Conservation (phyloP, 2,113 vertebrate species). For the Cinclus mexicanus region DNA sequence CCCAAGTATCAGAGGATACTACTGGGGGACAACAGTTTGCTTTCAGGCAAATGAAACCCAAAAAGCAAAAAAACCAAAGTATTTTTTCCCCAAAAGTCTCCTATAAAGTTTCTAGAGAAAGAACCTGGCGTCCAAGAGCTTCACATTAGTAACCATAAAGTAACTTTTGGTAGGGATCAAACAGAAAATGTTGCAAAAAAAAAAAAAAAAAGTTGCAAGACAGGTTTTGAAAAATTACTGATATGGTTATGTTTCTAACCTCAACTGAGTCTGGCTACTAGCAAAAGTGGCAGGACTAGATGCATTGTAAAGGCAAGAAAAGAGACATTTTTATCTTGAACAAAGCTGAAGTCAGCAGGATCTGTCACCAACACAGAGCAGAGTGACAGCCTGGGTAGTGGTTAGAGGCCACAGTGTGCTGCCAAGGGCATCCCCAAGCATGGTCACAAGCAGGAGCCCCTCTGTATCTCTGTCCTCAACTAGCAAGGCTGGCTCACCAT, state of each 20-base stretch:
- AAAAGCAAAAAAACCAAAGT: neutral
- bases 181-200: neutral
- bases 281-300: neutral
- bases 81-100: neutral
- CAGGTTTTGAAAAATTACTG: neutral
- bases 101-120: neutral
- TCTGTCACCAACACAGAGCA: neutral
- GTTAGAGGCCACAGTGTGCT: accelerated
- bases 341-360: neutral
- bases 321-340: neutral
- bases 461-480: neutral
- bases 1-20: neutral
- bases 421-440: neutral
- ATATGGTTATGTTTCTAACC: neutral
- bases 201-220: neutral
- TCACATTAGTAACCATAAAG: neutral
- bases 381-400: neutral
- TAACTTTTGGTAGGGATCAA: neutral
- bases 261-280: neutral
- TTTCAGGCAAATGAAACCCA: neutral
- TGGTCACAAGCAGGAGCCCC: neutral
- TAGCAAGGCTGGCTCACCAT: neutral
- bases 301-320: neutral
- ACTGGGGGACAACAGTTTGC: neutral
- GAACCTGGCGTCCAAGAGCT: neutral